These are phyloP conservation scores for Noctua comes DNA, from an alignment of 2,888 invertebrate species.

Conservation along the genomic window DNA sequence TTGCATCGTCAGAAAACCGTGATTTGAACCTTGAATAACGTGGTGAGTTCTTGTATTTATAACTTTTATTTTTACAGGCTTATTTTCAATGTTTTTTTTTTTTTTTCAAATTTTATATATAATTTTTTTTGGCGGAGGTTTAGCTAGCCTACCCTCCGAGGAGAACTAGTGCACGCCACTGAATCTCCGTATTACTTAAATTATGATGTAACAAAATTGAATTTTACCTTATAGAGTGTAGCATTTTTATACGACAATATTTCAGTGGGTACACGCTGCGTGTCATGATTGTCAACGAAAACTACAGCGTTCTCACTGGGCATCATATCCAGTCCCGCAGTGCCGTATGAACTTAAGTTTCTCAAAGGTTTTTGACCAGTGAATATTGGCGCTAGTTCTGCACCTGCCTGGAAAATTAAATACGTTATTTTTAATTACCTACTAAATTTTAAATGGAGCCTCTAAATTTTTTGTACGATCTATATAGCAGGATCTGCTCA, in stretches of 20 bases:
- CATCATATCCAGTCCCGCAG: constrained; percentile 85
- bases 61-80: too few species aligned
- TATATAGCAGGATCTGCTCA: too few species aligned
- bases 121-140: too few species aligned
- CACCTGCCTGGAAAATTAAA: constrained; percentile 77
- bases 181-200: neutral
- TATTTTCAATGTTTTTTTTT: too few species aligned
- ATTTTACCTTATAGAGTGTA: constrained; percentile 91
- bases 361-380: constrained; percentile 90
- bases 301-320: constrained; percentile 91
- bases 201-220: neutral
- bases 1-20: too few species aligned
- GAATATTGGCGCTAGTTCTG: constrained; percentile 90
- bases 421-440: too few species aligned
- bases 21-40: too few species aligned
- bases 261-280: constrained; percentile 92
- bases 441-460: neutral
- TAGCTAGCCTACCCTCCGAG: too few species aligned
- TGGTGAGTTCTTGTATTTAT: too few species aligned
- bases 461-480: neutral
- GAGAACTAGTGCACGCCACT: too few species aligned
- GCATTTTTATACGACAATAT: constrained; percentile 92
- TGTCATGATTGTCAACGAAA: constrained; percentile 97
- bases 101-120: too few species aligned
- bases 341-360: constrained; percentile 83